These are phyloP conservation scores for Palythoa grandis DNA, from an alignment of 92 coral and sea anemone genomes.

Conservation along the genomic window DNA sequence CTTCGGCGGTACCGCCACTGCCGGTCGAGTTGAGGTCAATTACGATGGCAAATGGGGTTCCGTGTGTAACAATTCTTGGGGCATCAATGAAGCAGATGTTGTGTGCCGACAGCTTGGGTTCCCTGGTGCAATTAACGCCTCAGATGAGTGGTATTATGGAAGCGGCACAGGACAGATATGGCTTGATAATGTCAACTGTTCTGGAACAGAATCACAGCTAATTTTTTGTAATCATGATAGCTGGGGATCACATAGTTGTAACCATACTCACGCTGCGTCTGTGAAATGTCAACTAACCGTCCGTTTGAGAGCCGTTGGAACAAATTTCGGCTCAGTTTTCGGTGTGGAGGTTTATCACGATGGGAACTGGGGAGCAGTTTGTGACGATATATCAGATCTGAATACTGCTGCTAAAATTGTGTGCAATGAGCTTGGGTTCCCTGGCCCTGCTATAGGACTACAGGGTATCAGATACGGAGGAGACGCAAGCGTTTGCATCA, in stretches of 20 bases:
- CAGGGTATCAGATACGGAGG: background rate
- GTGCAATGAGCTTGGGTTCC: conserved; percentile 7
- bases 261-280: background rate
- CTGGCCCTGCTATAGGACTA: background rate
- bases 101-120: conserved; percentile 34
- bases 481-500: background rate
- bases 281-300: conserved; percentile 6
- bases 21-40: conserved; percentile 20
- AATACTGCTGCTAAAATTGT: background rate
- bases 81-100: conserved; percentile 3
- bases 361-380: conserved; percentile 12
- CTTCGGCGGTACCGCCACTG: background rate
- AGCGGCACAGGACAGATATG: background rate
- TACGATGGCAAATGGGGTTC: conserved; percentile 12
- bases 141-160: background rate
- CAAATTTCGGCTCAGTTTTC: background rate
- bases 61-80: conserved; percentile 14
- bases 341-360: conserved; percentile 10
- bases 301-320: background rate
- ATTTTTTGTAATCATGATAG: background rate
- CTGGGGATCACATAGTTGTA: conserved; percentile 11
- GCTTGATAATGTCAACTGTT: background rate
- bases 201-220: conserved; percentile 1
- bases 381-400: background rate
- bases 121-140: conserved; percentile 15